Evolutionary conservation across 2,113 vertebrate genomes (phyloP), one percentile per base, ranked within the genome.

Genomic region (Hemicordylus capensis): DNA sequence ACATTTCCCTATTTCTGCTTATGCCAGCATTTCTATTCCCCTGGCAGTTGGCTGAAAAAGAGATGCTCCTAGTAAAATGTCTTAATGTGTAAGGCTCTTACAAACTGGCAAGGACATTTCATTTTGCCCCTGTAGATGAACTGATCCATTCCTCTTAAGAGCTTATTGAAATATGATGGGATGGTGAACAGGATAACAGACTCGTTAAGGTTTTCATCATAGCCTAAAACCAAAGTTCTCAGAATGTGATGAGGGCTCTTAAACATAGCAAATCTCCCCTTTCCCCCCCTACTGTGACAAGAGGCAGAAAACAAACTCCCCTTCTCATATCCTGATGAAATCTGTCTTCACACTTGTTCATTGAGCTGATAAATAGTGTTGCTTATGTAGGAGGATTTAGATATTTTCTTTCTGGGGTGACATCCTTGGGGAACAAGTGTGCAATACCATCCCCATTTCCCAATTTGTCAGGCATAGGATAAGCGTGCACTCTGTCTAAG

Each of bases 71-170:
- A 61, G 66, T 85, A 85, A 85, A 85, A 85, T 61, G 42, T 85
- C 76, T 85, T 79, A 85, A 89, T 89, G 61, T 87, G 83, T 85
- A 92, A 94, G 90, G 84, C 82, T 92, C 84, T 92, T 80, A 80
- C 70, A 91, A 90, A 91, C 85, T 86, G 37, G 69, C 85, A 79
- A 93, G 90, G 84, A 77, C 85, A 89, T 91, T 90, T 91, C 83
- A 83, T 86, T 89, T 91, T 89, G 89, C 84, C 89, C 89, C 91
- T 78, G 88, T 24, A 34, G 67, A 72, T 79, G 39, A 72, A 85
- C 54, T 14, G 0, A 76, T 80, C 84, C 63, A 59, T 64, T 81
- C 83, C 87, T 54, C 59, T 76, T 48, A 72, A 79, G 42, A 79
- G 66, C n/a, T 85, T 59, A 51, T 67, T 48, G 67, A 61, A 79